These are phyloP conservation scores for Pachymerium ferrugineum DNA, from an alignment of 2,888 invertebrate species.

Conservation along the genomic window DNA sequence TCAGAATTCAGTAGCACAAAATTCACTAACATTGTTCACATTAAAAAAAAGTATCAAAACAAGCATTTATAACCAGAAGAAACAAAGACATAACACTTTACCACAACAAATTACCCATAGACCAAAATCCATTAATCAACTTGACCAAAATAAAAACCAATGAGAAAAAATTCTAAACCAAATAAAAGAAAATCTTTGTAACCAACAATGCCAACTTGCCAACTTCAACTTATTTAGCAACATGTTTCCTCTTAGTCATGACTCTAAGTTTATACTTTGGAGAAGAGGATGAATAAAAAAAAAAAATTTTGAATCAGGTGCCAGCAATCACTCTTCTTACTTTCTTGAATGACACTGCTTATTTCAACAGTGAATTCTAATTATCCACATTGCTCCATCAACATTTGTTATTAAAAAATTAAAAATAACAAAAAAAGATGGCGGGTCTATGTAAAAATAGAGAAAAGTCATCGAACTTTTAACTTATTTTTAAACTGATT, in stretches of 20 bases:
- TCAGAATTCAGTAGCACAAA: no score
- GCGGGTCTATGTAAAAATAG: neutral
- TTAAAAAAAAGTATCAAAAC: no score
- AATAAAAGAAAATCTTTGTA: neutral
- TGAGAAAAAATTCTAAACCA: no score
- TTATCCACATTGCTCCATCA: neutral
- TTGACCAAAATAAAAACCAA: no score
- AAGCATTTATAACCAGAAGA: no score
- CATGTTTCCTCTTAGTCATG: neutral
- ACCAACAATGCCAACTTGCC: neutral
- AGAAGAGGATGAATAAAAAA: neutral
- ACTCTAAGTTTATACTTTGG: neutral
- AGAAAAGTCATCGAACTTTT: neutral
- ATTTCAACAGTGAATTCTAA: neutral
- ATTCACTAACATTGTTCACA: no score
- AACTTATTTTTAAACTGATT: constrained; percentile 1
- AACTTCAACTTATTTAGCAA: neutral
- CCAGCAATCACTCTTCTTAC: neutral
- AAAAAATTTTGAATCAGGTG: neutral
- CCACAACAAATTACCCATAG: no score
- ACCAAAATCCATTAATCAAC: no score
- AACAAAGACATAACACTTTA: no score
- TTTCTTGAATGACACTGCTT: neutral
- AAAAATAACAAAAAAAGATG: neutral
- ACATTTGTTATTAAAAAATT: neutral